These are phyloP conservation scores for Pantherophis alleghaniensis DNA, from an alignment of 2,797 vertebrate genomes.

Conservation along the genomic window DNA sequence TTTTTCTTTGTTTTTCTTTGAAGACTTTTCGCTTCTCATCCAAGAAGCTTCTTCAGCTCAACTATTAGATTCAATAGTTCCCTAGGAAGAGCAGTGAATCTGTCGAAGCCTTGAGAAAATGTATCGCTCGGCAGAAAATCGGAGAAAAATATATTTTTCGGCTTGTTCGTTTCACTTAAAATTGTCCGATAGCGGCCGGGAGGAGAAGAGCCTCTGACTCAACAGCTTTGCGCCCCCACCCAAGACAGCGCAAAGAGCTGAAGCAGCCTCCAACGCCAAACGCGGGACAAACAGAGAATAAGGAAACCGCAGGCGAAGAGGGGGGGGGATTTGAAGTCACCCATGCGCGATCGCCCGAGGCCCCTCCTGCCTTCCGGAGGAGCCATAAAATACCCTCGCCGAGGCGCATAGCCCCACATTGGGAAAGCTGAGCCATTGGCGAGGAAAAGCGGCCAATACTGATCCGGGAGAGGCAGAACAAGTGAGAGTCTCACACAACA, in stretches of 20 bases:
- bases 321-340: slow-evolving; percentile 43
- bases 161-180: no score
- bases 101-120: background rate
- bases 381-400: slow-evolving; percentile 67
- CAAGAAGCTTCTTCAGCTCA: no score
- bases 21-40: no score
- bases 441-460: background rate
- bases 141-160: no score
- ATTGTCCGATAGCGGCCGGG: background rate
- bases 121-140: no score
- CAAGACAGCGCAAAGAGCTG: background rate
- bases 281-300: slow-evolving; percentile 32
- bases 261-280: background rate
- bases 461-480: background rate
- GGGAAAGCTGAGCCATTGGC: slow-evolving; percentile 28
- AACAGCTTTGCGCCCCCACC: background rate
- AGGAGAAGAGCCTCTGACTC: background rate
- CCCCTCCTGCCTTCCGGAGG: slow-evolving; percentile 70
- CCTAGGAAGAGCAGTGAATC: no score
- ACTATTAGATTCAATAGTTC: background rate
- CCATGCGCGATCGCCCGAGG: slow-evolving; percentile 66
- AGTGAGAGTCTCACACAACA: background rate
- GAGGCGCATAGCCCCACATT: slow-evolving; percentile 51
- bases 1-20: no score
- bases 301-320: background rate